Evolutionary conservation across 2,888 invertebrate genomes (phyloP).

Genomic region (Deroplatys truncata): DNA sequence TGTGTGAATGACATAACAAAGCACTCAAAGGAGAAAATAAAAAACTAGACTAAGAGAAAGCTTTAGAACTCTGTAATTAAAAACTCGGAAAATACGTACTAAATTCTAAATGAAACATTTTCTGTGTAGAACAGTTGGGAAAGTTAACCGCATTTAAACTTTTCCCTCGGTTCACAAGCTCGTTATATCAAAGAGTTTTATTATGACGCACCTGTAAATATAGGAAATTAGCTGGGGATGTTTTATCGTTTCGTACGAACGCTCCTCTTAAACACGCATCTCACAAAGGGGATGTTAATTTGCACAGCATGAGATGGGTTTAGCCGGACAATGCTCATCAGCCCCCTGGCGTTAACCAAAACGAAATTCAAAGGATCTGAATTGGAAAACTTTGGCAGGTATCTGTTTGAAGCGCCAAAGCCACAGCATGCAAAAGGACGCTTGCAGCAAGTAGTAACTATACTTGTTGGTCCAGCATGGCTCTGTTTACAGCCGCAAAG

Average conservation of each 20-base stretch:
- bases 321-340: background rate
- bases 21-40: no score
- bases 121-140: background rate
- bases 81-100: no score
- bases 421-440: background rate
- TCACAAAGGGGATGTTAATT: background rate
- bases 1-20: no score
- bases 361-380: background rate
- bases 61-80: no score
- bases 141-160: background rate
- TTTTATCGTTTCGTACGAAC: background rate
- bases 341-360: background rate
- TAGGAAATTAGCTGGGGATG: background rate
- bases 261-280: background rate
- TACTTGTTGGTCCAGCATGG: no score
- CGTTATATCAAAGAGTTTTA: background rate
- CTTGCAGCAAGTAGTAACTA: background rate
- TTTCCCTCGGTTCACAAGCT: background rate
- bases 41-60: no score
- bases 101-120: no score
- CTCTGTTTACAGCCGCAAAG: no score
- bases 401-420: background rate
- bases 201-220: background rate
- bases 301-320: background rate
- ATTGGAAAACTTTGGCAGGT: background rate